Evolutionary conservation across 2,888 invertebrate genomes (phyloP), one percentile per base, ranked within the genome.

Genomic region (Lasioglossum malachurum): DNA sequence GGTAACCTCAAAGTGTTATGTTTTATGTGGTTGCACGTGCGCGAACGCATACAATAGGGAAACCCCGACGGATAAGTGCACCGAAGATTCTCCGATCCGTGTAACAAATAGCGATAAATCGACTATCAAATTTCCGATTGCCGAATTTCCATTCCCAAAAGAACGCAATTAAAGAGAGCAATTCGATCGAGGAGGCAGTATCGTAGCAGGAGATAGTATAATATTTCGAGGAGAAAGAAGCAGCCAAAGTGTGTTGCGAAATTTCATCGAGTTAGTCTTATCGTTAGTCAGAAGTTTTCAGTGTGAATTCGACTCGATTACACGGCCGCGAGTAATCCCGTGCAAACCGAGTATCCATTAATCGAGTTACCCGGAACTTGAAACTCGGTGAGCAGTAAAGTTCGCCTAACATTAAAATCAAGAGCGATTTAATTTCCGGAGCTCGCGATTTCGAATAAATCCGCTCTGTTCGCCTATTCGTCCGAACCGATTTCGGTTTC

Each of bases 321-420:
- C 90, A 90, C 82, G 83, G 90, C 87, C 91, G 72, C 88, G 88
- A 88, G 90, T 90, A 91, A 91, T 85, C 90, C 86, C 87, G 84
- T 80, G 91, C 89, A 89, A 89, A 91, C 91, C 86, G 91, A 91
- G 91, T 89, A 91, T 89, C 91, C 91, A 85, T 91, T 91, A 90
- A 91, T 91, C 91, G 91, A 91, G 91, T 91, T 91, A 91, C 80
- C 84, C 80, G 79, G 80, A 91, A 91, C 91, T 91, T 91, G 86
- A 91, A 91, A 91, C 90, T 90, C 91, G 73, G 82, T 75, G 87
- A 81, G 88, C 86, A 79, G 82, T 74, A 87, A 91, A 91, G 88
- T 91, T 91, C 86, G 87, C 76, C 81, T 80, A 75, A 91, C 87
- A 82, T 90, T 90, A 91, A 91, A 90, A 91, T 89, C 90, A 90